Conservation (phyloP, 2,888 invertebrate species). For the Tiliacea citrago region DNA sequence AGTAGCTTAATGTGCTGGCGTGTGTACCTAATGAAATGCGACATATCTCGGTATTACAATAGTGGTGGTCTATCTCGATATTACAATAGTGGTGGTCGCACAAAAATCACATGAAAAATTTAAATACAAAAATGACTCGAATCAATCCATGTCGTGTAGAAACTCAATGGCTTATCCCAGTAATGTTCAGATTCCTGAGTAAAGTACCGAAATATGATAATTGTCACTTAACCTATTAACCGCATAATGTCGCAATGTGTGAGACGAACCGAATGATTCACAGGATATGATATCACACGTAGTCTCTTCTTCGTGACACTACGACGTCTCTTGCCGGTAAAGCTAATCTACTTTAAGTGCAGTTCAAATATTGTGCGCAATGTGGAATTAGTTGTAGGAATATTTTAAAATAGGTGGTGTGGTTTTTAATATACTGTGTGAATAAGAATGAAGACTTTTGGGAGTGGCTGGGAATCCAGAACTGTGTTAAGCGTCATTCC, state of each 20-base stretch:
- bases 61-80: slow-evolving; percentile 1
- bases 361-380: slow-evolving; percentile 76
- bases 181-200: slow-evolving; percentile 43
- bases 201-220: slow-evolving; percentile 75
- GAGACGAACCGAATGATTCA: slow-evolving; percentile 78
- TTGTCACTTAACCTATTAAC: slow-evolving; percentile 86
- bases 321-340: slow-evolving; percentile 78
- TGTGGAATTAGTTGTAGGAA: slow-evolving; percentile 62
- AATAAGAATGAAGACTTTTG: background rate
- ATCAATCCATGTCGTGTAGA: slow-evolving; percentile 25
- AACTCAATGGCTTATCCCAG: slow-evolving; percentile 36
- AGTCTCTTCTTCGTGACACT: slow-evolving; percentile 75
- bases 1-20: no score
- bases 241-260: slow-evolving; percentile 74
- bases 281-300: slow-evolving; percentile 86
- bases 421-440: slow-evolving; percentile 16
- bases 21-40: slow-evolving; percentile 20
- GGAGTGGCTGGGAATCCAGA: slow-evolving; percentile 7
- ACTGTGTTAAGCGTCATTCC: slow-evolving; percentile 25
- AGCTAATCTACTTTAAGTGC: slow-evolving; percentile 82
- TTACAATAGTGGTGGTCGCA: background rate
- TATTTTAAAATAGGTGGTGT: slow-evolving; percentile 46
- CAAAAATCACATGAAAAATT: background rate
- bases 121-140: slow-evolving; percentile 16
- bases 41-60: slow-evolving; percentile 16